Conservation (phyloP, 2,113 vertebrate genomes). For the Fregetta grallaria region DNA sequence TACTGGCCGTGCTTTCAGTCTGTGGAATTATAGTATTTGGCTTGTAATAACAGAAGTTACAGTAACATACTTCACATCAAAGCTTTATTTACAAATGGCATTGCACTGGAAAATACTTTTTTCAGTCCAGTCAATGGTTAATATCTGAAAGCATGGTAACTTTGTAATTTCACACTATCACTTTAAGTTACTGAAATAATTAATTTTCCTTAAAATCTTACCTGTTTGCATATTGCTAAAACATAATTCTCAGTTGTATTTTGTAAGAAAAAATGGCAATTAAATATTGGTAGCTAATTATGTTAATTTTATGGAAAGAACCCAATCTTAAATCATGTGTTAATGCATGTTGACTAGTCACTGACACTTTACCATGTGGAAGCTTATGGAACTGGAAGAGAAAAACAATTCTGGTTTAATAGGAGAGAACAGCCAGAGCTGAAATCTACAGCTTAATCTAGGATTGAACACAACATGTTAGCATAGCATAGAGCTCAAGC, state of each 20-base stretch:
- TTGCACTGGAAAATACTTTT: not conserved
- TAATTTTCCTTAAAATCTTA: not conserved
- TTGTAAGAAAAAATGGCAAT: not conserved
- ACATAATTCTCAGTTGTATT: not conserved
- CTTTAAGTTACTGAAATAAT: not conserved
- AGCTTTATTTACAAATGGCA: not conserved
- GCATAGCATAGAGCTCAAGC: not conserved
- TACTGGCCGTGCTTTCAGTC: not conserved
- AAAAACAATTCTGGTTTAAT: not conserved
- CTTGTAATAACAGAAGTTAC: not conserved
- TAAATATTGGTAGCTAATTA: not conserved
- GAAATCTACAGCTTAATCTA: not conserved
- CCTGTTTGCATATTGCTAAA: not conserved
- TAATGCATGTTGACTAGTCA: not conserved
- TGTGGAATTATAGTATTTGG: not conserved
- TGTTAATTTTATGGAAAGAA: not conserved
- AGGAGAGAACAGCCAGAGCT: not conserved
- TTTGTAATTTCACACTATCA: not conserved
- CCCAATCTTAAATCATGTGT: not conserved
- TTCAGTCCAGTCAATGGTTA: not conserved
- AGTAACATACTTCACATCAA: not conserved
- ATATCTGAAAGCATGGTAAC: not conserved
- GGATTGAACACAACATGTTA: not conserved
- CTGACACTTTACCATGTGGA: not conserved
- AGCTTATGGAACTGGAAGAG: not conserved